Evolutionary conservation across 2,797 vertebrate genomes (phyloP).

Genomic region (Ficedula albicollis): DNA sequence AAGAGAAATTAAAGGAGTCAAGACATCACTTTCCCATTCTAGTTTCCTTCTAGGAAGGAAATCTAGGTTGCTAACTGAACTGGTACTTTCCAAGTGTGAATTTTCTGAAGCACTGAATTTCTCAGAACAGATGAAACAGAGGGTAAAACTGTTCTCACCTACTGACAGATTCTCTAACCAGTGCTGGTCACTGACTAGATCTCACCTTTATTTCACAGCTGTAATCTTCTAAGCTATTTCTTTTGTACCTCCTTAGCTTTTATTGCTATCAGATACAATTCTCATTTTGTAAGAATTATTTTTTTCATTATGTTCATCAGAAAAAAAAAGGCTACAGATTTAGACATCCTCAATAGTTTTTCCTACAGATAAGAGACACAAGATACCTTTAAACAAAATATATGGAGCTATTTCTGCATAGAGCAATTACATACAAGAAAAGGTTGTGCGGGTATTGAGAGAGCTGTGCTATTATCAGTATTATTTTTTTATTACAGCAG

Average conservation of each 20-base stretch:
- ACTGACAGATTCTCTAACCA: neutral
- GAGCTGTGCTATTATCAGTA: neutral
- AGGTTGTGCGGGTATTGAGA: neutral
- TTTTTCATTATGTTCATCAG: neutral
- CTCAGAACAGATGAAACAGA: neutral
- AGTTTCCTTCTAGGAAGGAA: neutral
- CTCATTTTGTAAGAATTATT: neutral
- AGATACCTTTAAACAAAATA: neutral
- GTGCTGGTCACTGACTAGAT: neutral
- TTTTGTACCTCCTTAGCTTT: constrained; percentile 1
- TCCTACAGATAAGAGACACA: constrained; percentile 8
- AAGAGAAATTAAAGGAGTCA: neutral
- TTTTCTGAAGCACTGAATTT: neutral
- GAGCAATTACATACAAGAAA: neutral
- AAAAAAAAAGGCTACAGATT: neutral
- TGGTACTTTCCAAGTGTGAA: neutral
- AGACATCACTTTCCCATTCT: neutral
- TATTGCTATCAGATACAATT: neutral
- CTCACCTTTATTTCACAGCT: neutral
- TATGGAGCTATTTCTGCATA: neutral
- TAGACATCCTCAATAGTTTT: neutral
- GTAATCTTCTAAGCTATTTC: neutral
- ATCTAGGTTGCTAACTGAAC: neutral
- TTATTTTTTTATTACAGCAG: neutral
- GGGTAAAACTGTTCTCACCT: neutral